Evolutionary conservation across 1,140 invertebrate species (phyloP).

Genomic region (Caligus rogercresseyi): DNA sequence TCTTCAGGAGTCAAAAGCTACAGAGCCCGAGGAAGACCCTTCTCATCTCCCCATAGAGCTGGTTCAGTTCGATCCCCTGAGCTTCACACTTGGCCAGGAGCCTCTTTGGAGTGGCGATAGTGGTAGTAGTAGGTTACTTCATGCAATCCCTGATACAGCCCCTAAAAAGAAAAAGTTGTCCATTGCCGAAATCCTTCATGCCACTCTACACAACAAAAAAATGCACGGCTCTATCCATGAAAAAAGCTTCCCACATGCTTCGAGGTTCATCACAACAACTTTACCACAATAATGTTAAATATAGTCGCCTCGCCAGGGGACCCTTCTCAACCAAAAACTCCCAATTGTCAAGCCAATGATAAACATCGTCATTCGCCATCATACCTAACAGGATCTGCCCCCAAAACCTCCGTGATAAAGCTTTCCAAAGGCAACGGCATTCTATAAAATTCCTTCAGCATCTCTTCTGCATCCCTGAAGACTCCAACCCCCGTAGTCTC

Average conservation of each 20-base stretch:
- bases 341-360: not conserved
- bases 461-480: not conserved
- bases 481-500: not conserved
- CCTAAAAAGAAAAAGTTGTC: not conserved
- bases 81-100: not conserved
- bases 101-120: too few relatives aligned
- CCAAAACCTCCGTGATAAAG: not conserved
- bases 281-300: too few relatives aligned
- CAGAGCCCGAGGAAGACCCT: too few relatives aligned
- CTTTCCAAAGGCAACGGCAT: not conserved
- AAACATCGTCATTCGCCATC: not conserved
- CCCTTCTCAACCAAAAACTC: not conserved
- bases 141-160: not conserved
- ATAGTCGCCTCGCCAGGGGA: not conserved
- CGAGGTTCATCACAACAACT: too few relatives aligned
- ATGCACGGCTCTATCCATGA: not conserved
- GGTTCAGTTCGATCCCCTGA: not conserved
- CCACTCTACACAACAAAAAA: not conserved
- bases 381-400: not conserved
- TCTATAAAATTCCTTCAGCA: not conserved
- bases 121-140: too few relatives aligned
- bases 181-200: not conserved
- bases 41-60: not conserved
- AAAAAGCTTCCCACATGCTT: not conserved
- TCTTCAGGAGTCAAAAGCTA: not conserved